These are phyloP conservation scores for Eciton burchellii DNA, from an alignment of 1,140 invertebrate species.

Conservation along the genomic window DNA sequence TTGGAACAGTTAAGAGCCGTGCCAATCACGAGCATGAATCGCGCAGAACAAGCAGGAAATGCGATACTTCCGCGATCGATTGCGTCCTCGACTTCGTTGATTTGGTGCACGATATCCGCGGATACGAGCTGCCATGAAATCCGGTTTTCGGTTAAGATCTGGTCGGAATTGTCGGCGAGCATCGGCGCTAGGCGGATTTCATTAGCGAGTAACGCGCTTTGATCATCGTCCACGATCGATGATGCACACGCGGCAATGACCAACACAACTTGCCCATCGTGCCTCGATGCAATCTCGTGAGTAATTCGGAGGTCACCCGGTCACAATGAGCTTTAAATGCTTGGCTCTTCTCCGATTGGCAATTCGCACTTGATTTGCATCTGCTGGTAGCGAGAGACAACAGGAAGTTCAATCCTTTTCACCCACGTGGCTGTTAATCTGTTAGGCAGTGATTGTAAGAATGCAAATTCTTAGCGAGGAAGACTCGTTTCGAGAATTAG, in stretches of 20 bases:
- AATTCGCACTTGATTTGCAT: constrained; percentile 24
- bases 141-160: constrained; percentile 50
- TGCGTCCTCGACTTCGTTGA: neutral
- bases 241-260: constrained; percentile 34
- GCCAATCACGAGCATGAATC: neutral
- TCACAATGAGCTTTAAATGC: constrained; percentile 17
- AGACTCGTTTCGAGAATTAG: neutral
- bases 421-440: neutral
- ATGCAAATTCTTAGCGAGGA: neutral
- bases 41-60: too few species aligned
- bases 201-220: constrained; percentile 58
- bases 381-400: neutral
- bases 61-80: constrained; percentile 21
- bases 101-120: constrained; percentile 20
- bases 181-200: constrained; percentile 28
- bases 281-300: constrained; percentile 41
- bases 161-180: constrained; percentile 47
- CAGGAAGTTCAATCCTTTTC: constrained; percentile 19
- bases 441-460: neutral
- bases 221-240: constrained; percentile 40
- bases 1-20: neutral
- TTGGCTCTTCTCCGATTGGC: constrained; percentile 32
- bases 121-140: constrained; percentile 19
- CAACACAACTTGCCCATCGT: constrained; percentile 21
- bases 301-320: constrained; percentile 12